phyloP scores from a whole-genome alignment of 1,140 invertebrate species.

The fruit fly (Drosophila melanogaster) region DNA sequence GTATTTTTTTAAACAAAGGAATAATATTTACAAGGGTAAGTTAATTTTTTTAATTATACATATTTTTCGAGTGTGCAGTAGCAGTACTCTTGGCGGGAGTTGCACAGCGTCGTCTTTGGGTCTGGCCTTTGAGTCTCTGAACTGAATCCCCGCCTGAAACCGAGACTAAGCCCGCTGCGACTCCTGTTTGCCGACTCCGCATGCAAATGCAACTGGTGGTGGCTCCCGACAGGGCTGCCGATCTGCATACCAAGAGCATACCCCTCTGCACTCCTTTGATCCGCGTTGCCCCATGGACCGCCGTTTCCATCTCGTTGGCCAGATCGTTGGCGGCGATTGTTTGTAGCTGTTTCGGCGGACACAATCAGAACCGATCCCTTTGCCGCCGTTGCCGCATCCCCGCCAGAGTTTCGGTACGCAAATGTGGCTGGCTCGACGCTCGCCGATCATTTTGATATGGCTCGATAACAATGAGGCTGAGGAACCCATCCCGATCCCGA shows the following conservation, averaged over 20 bases:
- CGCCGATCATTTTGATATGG: slow-evolving; percentile 81
- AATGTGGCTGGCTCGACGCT: slow-evolving; percentile 66
- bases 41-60: neutral
- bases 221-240: slow-evolving; percentile 56
- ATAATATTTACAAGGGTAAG: too few relatives aligned
- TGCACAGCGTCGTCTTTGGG: slow-evolving; percentile 72
- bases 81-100: slow-evolving; percentile 54
- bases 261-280: slow-evolving; percentile 1
- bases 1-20: too few relatives aligned
- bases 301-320: slow-evolving; percentile 23
- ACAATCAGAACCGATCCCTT: slow-evolving; percentile 48
- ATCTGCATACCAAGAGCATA: slow-evolving; percentile 74
- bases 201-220: slow-evolving; percentile 66
- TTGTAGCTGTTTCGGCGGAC: slow-evolving; percentile 67
- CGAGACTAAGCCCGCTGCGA: slow-evolving; percentile 24
- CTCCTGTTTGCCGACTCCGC: slow-evolving; percentile 32
- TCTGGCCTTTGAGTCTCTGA: slow-evolving; percentile 42
- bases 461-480: slow-evolving; percentile 75
- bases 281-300: neutral
- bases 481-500: slow-evolving; percentile 7
- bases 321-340: slow-evolving; percentile 81
- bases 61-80: slow-evolving; percentile 6
- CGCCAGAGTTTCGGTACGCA: slow-evolving; percentile 61
- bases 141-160: slow-evolving; percentile 26
- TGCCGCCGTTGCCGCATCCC: neutral